These are phyloP conservation scores for Chrysogorgia sp. DNA, from an alignment of 92 coral and sea anemone genomes.

Conservation along the genomic window DNA sequence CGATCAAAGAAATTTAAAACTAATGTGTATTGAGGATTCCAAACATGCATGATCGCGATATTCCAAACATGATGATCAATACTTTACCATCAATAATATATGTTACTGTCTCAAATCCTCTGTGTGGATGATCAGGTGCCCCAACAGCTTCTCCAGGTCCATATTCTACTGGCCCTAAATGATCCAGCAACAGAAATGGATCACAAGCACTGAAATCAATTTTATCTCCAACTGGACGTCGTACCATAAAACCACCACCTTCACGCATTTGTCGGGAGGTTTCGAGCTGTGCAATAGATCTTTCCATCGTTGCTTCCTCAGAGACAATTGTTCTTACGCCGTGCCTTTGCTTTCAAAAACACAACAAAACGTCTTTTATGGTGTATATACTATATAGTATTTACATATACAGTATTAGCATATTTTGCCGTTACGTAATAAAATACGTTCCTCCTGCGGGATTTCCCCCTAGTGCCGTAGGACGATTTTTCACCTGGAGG, in stretches of 20 bases:
- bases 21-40: background rate
- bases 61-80: background rate
- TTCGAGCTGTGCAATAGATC: constrained; percentile 65
- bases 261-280: constrained; percentile 74
- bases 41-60: too few species aligned
- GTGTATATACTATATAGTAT: too few species aligned
- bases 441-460: too few species aligned
- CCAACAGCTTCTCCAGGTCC: constrained; percentile 82
- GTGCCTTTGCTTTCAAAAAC: too few species aligned
- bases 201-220: constrained; percentile 63
- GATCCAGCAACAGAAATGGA: constrained; percentile 76
- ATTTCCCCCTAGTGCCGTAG: too few species aligned
- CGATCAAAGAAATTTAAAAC: too few species aligned
- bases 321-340: background rate
- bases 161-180: constrained; percentile 75
- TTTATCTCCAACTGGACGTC: constrained; percentile 77
- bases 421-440: too few species aligned
- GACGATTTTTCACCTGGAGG: too few species aligned
- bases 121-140: constrained; percentile 84
- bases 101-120: constrained; percentile 82
- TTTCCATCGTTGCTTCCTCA: constrained; percentile 32
- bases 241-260: constrained; percentile 81
- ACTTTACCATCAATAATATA: constrained; percentile 78
- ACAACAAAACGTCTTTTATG: too few species aligned
- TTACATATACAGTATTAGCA: too few species aligned